phyloP scores from a whole-genome alignment of 2,888 invertebrate genomes.

The Andrena chrysosceles region DNA sequence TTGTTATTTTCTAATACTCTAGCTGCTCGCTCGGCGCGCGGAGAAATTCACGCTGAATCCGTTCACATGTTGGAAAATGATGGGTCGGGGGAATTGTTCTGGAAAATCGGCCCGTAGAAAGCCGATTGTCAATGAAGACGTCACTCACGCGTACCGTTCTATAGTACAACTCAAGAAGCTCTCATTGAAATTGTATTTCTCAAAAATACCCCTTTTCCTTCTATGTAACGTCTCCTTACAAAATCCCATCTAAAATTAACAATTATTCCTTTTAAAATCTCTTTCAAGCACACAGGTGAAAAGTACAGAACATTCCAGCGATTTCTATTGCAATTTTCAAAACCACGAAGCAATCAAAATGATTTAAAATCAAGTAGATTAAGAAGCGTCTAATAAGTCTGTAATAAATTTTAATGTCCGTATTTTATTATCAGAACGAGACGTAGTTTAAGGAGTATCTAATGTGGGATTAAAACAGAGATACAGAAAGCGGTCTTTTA shows the following conservation, averaged over 20 bases:
- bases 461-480: too few species aligned
- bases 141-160: not conserved
- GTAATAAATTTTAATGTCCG: too few species aligned
- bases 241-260: too few species aligned
- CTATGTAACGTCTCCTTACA: not conserved
- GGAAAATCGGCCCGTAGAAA: slow-evolving; percentile 63
- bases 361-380: not conserved
- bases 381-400: too few species aligned
- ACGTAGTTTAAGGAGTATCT: too few species aligned
- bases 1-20: slow-evolving; percentile 53
- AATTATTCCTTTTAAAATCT: too few species aligned
- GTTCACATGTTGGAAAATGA: slow-evolving; percentile 55
- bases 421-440: too few species aligned
- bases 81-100: slow-evolving; percentile 44
- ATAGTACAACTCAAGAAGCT: not conserved
- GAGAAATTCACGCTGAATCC: slow-evolving; percentile 60
- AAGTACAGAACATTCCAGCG: too few species aligned
- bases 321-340: too few species aligned
- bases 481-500: not conserved
- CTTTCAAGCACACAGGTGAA: too few species aligned
- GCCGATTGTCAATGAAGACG: slow-evolving; percentile 50
- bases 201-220: not conserved
- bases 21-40: slow-evolving; percentile 27
- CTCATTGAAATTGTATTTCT: not conserved
- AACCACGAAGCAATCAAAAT: not conserved